Percentiles rank a stretch among this genome's conserved stretches.
Conservation (phyloP, 2,797 vertebrate species). For the Cirrhinus mrigala region DNA sequence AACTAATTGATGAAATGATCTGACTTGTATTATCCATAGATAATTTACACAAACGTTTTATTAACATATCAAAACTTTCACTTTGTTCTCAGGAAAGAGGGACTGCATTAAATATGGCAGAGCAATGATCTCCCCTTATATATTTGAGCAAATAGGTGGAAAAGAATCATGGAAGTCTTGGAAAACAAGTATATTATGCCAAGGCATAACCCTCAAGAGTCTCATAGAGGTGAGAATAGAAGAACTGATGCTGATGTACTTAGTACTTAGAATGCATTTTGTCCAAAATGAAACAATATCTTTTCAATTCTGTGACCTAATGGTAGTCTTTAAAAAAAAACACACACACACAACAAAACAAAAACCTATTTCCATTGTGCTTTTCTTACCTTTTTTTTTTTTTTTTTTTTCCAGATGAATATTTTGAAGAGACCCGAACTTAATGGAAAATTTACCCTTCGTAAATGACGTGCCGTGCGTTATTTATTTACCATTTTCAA, state of each 20-base stretch:
- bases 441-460: background rate
- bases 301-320: background rate
- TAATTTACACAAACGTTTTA: background rate
- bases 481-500: background rate
- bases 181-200: slow-evolving; percentile 26
- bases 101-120: background rate
- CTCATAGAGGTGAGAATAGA: background rate
- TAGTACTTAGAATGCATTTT: background rate
- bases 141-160: background rate
- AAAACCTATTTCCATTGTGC: background rate
- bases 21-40: background rate
- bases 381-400: background rate
- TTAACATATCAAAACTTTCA: background rate
- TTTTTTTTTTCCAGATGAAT: background rate
- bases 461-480: background rate
- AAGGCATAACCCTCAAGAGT: background rate
- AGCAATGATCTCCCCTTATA: background rate
- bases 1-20: background rate
- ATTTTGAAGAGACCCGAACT: background rate
- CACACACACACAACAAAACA: too few species aligned
- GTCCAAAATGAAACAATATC: background rate
- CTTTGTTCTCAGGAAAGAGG: background rate
- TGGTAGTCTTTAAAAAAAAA: background rate
- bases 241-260: background rate
- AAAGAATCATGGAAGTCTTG: background rate